phyloP scores from a whole-genome alignment of 2,797 vertebrate species.

The Zalophus californianus region DNA sequence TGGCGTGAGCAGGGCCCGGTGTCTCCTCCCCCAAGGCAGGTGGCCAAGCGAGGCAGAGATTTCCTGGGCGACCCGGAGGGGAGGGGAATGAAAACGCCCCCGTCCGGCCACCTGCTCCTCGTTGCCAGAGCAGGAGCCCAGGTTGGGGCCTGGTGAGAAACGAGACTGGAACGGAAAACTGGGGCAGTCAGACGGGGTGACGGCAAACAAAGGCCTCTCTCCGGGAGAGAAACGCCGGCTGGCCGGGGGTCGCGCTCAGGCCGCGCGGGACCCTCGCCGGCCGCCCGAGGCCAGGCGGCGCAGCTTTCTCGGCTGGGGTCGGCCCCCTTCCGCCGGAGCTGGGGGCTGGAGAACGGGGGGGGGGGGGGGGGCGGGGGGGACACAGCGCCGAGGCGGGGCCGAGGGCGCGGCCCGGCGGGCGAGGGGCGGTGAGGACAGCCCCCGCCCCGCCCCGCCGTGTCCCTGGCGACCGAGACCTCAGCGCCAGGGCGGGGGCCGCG shows the following conservation, averaged over 20 bases:
- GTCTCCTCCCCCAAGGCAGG: neutral
- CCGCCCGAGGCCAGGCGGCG: neutral
- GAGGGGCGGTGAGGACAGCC: neutral
- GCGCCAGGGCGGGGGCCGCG: neutral
- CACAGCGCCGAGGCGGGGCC: neutral
- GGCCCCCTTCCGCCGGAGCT: neutral
- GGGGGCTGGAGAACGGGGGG: neutral
- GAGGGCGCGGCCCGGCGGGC: neutral
- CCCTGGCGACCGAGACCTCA: slow-evolving; percentile 82
- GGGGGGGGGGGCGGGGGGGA: neutral
- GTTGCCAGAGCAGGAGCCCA: neutral
- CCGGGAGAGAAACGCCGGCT: neutral
- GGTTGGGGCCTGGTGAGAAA: neutral
- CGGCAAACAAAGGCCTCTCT: slow-evolving; percentile 33
- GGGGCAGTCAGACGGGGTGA: neutral
- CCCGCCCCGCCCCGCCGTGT: neutral
- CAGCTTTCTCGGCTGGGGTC: neutral
- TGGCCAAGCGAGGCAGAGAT: neutral
- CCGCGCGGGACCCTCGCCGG: neutral
- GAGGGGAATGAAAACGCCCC: neutral
- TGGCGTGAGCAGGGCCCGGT: neutral
- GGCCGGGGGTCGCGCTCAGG: neutral
- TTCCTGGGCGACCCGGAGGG: neutral
- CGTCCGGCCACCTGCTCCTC: neutral
- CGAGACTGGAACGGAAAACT: neutral